Base-by-base conservation (phyloP, 2,888 invertebrate genomes). In the Altica lythri region DNA sequence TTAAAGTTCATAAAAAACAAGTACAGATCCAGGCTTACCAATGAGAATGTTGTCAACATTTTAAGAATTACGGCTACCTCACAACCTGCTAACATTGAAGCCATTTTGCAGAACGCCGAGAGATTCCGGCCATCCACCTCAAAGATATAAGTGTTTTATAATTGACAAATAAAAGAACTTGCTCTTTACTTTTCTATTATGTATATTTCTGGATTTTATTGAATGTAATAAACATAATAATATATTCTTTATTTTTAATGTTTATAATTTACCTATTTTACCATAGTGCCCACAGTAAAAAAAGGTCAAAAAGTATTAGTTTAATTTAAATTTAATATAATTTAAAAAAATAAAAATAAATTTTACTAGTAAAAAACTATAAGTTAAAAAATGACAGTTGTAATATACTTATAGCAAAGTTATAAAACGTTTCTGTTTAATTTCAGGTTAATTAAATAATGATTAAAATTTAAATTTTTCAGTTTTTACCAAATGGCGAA, bases 251-350 rank as follows among this genome's bases (percentile, higher is more conserved):
- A n/a, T 22, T 22, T 22, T 22, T 34, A 34, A 34, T 34, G 34
- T 34, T 34, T 34, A 34, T 34, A 6, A 34, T 34, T 34, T 34
- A 34, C 34, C 13, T 34, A 34, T 34, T 34, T 34, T 34, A 34
- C 34, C 34, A 34, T 14, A 13, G 34, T 34, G 4, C 13, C 34
- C 14, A 14, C 34, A 13, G 34, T 34, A 34, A 34, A 13, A 34
- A 34, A 34, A 13, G 13, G 34, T 10, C 1, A 34, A 34, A 12
- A 34, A 34, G 34, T 34, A 34, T 34, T 34, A 34, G 34, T 34
- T 34, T 10, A 34, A 34, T 34, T 34, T 5, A 14, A 8, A n/a
- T n/a, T n/a, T 34, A 34, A 34, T 13, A 34, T 6, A 22, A 22
- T 22, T 22, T 5, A 22, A 22, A 22, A 22, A 22, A 22, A 22